These are phyloP conservation scores for Dendronephthya gigantea DNA, from an alignment of 64 coral and sea anemone species.

Conservation along the genomic window DNA sequence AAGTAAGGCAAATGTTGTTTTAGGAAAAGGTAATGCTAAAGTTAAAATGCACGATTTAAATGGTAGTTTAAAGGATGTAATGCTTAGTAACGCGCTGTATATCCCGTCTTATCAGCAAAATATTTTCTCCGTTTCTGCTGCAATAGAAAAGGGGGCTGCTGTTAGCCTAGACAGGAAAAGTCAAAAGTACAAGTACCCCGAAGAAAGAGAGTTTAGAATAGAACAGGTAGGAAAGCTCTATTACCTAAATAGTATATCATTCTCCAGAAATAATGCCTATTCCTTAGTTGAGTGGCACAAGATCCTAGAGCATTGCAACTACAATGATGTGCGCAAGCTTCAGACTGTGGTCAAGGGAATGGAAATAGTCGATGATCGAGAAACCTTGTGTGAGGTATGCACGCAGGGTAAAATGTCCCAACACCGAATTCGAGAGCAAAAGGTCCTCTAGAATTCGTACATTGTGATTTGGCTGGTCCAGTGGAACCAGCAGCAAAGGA, in stretches of 20 bases:
- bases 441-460: slow-evolving; percentile 26
- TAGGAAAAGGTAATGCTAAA: not conserved
- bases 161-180: not conserved
- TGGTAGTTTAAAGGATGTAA: not conserved
- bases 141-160: not conserved
- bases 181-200: not conserved
- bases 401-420: slow-evolving; percentile 35
- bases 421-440: slow-evolving; percentile 12
- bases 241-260: not conserved
- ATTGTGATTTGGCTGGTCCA: slow-evolving; percentile 39
- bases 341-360: slow-evolving; percentile 19
- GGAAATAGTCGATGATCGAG: not conserved
- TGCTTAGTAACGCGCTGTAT: not conserved
- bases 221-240: not conserved
- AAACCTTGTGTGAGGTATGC: slow-evolving; percentile 20
- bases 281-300: slow-evolving; percentile 10
- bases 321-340: slow-evolving; percentile 19
- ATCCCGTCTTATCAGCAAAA: not conserved
- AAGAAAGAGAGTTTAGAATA: not conserved
- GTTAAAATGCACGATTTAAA: not conserved
- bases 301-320: slow-evolving; percentile 25
- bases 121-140: not conserved
- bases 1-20: not conserved
- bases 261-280: not conserved
- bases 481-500: slow-evolving; percentile 24